Evolutionary conservation across 2,888 invertebrate species (phyloP).

Genomic region (Apantesis nais): DNA sequence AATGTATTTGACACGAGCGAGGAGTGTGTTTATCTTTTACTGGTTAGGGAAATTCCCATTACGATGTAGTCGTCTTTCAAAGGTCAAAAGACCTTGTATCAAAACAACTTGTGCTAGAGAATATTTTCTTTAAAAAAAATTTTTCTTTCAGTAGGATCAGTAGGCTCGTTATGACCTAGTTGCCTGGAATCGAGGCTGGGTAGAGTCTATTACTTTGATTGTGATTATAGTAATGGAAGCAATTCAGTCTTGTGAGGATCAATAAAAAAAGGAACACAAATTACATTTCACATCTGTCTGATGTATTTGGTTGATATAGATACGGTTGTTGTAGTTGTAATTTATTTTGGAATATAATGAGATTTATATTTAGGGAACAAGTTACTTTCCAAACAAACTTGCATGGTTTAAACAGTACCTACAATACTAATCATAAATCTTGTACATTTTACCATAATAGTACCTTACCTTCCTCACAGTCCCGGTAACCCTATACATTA

Average conservation of each 20-base stretch:
- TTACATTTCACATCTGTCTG: neutral
- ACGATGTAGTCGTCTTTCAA: neutral
- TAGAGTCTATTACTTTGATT: neutral
- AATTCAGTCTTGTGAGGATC: neutral
- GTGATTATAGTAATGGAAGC: neutral
- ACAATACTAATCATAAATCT: too few species aligned
- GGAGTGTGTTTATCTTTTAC: slow-evolving; percentile 16
- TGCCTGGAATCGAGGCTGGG: neutral
- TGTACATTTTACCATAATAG: too few species aligned
- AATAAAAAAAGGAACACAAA: neutral
- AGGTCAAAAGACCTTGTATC: slow-evolving; percentile 6
- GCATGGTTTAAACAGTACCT: neutral
- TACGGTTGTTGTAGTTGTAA: neutral
- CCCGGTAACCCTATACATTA: too few species aligned
- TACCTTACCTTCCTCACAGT: too few species aligned
- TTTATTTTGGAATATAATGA: neutral
- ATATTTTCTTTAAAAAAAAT: neutral
- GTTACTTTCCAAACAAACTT: neutral
- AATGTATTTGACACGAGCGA: slow-evolving; percentile 21
- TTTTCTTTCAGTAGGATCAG: neutral
- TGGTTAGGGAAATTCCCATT: slow-evolving; percentile 6
- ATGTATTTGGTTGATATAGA: neutral
- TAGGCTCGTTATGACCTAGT: neutral
- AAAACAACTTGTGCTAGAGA: neutral
- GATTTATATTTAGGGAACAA: neutral